Conservation (phyloP, 2,888 invertebrate genomes). For the Pollenia angustigena region DNA sequence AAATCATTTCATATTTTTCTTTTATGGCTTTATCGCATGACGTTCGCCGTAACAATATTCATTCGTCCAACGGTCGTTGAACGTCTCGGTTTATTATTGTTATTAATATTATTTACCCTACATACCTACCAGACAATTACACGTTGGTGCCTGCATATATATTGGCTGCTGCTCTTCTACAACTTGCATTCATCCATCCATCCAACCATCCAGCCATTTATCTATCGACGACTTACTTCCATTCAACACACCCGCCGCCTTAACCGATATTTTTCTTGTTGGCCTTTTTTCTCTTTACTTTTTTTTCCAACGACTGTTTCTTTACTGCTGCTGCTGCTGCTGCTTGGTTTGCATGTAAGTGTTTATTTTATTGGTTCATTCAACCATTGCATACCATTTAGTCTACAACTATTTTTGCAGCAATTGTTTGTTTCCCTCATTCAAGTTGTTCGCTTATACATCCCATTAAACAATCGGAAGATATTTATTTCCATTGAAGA, state of each 20-base stretch:
- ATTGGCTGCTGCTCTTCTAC: constrained; percentile 34
- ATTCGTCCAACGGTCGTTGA: constrained; percentile 77
- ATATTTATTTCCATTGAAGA: too few species aligned
- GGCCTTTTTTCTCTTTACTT: constrained; percentile 44
- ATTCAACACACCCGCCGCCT: constrained; percentile 63
- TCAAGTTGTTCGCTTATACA: constrained; percentile 26
- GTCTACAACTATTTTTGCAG: constrained; percentile 59
- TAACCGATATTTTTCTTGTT: constrained; percentile 69
- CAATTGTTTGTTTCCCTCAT: constrained; percentile 39
- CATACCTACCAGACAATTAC: constrained; percentile 72
- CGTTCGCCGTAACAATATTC: constrained; percentile 74
- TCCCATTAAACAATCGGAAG: background rate
- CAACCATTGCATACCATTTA: constrained; percentile 68
- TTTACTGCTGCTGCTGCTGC: constrained; percentile 33
- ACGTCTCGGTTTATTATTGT: constrained; percentile 75
- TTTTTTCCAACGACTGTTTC: constrained; percentile 7
- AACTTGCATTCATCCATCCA: constrained; percentile 30
- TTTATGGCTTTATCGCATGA: constrained; percentile 76
- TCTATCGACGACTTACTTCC: constrained; percentile 46
- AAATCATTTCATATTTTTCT: constrained; percentile 71
- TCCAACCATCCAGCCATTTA: constrained; percentile 25
- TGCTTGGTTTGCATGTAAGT: constrained; percentile 44
- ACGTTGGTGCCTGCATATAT: constrained; percentile 49
- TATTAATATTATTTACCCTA: constrained; percentile 71
- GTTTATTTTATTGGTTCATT: constrained; percentile 68